phyloP scores from a whole-genome alignment of 2,797 vertebrate species.

The Rhynchonycteris naso region DNA sequence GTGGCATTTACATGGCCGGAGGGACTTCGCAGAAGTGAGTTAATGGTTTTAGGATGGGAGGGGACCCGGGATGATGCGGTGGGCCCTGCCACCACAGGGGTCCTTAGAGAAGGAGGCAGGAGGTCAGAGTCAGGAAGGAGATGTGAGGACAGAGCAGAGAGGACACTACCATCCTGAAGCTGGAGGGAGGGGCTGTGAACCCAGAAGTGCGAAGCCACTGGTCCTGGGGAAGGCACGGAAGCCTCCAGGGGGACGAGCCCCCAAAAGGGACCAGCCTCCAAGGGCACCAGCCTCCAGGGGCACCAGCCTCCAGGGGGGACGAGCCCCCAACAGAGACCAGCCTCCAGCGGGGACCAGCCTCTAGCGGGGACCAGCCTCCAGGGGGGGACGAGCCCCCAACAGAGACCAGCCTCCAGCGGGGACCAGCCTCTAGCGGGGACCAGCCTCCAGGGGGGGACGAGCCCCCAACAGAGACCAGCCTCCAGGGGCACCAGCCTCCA shows the following conservation, averaged over 20 bases:
- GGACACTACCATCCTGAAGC: fast-evolving
- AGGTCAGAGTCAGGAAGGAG: neutral
- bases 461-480: no score
- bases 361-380: no score
- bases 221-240: fast-evolving
- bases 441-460: no score
- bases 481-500: no score
- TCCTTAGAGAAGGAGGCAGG: neutral
- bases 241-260: no score
- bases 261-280: neutral
- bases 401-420: no score
- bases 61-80: fast-evolving
- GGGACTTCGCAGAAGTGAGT: fast-evolving
- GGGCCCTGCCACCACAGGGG: neutral
- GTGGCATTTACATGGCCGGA: fast-evolving
- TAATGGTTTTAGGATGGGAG: fast-evolving
- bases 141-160: fast-evolving
- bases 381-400: no score
- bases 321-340: no score
- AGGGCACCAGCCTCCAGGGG: neutral
- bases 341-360: no score
- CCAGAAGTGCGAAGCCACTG: fast-evolving
- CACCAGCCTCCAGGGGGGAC: no score
- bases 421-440: no score
- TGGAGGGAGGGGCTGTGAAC: fast-evolving